These are phyloP conservation scores for Tetranychus cinnabarinus DNA, from an alignment of 1,140 invertebrate species.

Conservation along the genomic window DNA sequence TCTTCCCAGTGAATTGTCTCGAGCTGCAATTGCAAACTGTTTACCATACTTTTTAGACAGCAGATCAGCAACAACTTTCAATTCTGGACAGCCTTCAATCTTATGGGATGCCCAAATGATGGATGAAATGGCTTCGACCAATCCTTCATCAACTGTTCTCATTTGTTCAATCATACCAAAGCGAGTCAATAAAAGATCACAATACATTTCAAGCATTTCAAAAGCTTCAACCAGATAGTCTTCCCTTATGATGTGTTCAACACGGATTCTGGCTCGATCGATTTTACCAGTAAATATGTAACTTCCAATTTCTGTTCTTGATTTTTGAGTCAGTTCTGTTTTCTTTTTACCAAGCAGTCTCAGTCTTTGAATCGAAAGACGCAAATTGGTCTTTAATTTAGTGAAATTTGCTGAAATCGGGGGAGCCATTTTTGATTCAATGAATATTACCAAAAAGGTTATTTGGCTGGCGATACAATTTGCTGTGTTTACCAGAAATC, in stretches of 20 bases:
- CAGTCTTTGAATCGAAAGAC: slow-evolving; percentile 68
- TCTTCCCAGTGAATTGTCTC: slow-evolving; percentile 45
- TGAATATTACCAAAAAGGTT: no score
- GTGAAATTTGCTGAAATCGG: slow-evolving; percentile 38
- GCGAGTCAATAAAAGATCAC: slow-evolving; percentile 82
- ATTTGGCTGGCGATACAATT: no score
- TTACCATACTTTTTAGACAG: slow-evolving; percentile 81
- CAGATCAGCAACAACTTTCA: slow-evolving; percentile 77
- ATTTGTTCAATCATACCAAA: slow-evolving; percentile 93
- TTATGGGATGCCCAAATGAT: slow-evolving; percentile 89
- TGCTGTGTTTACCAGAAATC: no score
- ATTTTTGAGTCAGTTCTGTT: slow-evolving; percentile 80
- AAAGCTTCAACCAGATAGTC: slow-evolving; percentile 95
- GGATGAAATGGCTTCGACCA: slow-evolving; percentile 84
- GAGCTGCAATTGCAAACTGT: slow-evolving; percentile 61
- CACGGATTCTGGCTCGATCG: slow-evolving; percentile 77
- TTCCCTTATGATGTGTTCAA: slow-evolving; percentile 95
- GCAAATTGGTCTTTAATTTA: slow-evolving; percentile 87
- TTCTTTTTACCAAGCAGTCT: slow-evolving; percentile 96
- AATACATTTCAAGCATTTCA: slow-evolving; percentile 98
- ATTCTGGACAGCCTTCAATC: slow-evolving; percentile 31
- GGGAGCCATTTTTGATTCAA: no score
- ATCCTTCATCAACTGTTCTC: slow-evolving; percentile 83
- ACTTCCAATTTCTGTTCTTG: slow-evolving; percentile 90
- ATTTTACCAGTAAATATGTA: slow-evolving; percentile 61